These are phyloP conservation scores for Drosophila arizonae DNA, from an alignment of 1,140 invertebrate species.

Conservation along the genomic window DNA sequence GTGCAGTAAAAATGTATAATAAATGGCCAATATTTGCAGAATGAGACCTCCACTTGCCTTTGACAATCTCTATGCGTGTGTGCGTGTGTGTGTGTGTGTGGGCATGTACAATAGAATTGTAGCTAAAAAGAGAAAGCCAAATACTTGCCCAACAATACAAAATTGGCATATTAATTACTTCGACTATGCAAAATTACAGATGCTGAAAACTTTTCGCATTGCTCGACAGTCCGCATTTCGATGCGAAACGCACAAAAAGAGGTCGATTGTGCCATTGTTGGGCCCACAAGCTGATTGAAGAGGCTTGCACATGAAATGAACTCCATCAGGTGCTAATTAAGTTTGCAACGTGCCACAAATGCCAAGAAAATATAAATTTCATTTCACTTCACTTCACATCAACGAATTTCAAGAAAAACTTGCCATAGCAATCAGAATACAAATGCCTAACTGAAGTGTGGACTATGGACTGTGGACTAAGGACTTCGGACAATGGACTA, in stretches of 20 bases:
- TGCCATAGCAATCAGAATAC: no score
- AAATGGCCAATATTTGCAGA: conserved; percentile 5
- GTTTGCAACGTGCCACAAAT: neutral
- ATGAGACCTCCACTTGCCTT: neutral
- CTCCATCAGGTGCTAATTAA: conserved; percentile 5
- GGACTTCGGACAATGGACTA: no score
- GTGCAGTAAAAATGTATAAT: neutral
- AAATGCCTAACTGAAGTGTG: no score
- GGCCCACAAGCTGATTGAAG: conserved; percentile 8
- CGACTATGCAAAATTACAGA: neutral
- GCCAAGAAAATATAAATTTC: neutral
- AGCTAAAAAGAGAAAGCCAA: neutral
- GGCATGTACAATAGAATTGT: neutral
- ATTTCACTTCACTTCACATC: neutral
- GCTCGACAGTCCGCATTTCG: neutral
- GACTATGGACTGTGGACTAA: no score
- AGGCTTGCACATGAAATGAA: neutral
- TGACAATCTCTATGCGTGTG: neutral
- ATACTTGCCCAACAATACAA: neutral
- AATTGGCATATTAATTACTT: conserved; percentile 9
- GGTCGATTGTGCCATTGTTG: conserved; percentile 1
- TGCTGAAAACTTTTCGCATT: neutral
- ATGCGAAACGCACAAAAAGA: neutral
- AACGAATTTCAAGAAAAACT: no score
- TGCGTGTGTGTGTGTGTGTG: neutral